Evolutionary conservation across 2,113 vertebrate species (phyloP), one percentile per base, ranked within the genome.

Genomic region (Amblyopsis rosae): DNA sequence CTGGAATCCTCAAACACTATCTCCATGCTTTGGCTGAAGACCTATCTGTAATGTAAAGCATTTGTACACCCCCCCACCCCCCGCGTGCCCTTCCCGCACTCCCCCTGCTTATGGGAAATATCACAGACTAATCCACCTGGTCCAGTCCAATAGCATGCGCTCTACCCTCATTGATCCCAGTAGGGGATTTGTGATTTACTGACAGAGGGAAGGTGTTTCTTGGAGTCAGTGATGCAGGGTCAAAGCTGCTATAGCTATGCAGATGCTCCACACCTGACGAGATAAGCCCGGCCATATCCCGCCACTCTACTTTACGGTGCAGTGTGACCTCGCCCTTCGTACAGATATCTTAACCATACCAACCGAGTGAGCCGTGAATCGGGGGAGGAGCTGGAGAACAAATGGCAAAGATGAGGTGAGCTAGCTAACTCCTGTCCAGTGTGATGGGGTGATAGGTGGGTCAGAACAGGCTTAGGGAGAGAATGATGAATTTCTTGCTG

Each of bases 51-150:
- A 70, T 70, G 71, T 26, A 16, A 75, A 59, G 74, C 19, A 73
- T 77, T 53, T 64, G 58, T 26, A 60, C 73, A 60, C 74, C 73
- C 61, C 53, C 33, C 65, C 53, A 2, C 26, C 26, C 26, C 26
- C 26, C 26, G 1, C 5, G 15, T 3, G 1, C 50, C 3, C 50
- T 12, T n/a, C 1, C n/a, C 50, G 13, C 54, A 67, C 51, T 54
- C 33, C 17, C 7, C 1, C n/a, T 26, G 13, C 57, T 72, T 84
- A 77, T 81, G 70, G 56, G 4, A 0, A 65, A 17, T 35, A 82
- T 80, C 69, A 71, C 51, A 72, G 80, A 86, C 74, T 71, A 74
- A 75, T 64, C 68, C 64, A 85, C 79, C 69, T 81, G 87, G 71
- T 67, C 73, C 58, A 48, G 68, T 63, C 62, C 13, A 15, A 10